Conservation (phyloP, 1,140 invertebrate genomes). For the Drosophila mojavensis region DNA sequence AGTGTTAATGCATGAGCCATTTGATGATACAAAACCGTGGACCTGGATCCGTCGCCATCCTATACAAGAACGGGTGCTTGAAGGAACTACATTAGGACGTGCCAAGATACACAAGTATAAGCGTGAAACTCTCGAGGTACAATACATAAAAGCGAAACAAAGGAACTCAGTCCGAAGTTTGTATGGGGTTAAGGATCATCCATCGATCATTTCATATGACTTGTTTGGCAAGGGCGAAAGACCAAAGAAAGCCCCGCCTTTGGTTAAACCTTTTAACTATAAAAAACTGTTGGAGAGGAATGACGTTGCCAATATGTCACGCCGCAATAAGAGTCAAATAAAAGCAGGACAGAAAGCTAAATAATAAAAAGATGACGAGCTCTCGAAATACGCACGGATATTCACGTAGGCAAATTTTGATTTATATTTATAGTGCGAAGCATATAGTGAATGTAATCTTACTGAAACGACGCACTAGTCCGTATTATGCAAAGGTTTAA, state of each 20-base stretch:
- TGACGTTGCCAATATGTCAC: no score
- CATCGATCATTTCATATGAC: neutral
- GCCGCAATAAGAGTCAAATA: no score
- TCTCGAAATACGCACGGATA: no score
- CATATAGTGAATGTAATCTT: no score
- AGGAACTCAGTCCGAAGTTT: neutral
- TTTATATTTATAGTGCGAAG: no score
- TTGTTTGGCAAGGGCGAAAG: conserved; percentile 5
- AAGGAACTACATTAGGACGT: neutral
- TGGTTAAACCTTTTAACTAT: conserved; percentile 1
- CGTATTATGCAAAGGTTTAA: no score
- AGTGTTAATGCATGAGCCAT: conserved; percentile 23
- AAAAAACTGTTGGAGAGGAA: neutral
- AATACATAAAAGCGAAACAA: neutral
- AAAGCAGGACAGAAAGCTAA: no score
- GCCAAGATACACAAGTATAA: conserved; percentile 16
- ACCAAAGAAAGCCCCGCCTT: neutral
- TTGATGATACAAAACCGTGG: conserved; percentile 27
- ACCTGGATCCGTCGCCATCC: conserved; percentile 37
- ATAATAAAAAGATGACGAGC: no score
- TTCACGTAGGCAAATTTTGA: no score
- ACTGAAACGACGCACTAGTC: no score
- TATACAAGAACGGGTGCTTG: conserved; percentile 5
- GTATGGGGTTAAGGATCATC: neutral
- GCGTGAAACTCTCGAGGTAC: neutral